Evolutionary conservation across 2,888 invertebrate genomes (phyloP).

Genomic region (Scaptomyza cyrtandrae): DNA sequence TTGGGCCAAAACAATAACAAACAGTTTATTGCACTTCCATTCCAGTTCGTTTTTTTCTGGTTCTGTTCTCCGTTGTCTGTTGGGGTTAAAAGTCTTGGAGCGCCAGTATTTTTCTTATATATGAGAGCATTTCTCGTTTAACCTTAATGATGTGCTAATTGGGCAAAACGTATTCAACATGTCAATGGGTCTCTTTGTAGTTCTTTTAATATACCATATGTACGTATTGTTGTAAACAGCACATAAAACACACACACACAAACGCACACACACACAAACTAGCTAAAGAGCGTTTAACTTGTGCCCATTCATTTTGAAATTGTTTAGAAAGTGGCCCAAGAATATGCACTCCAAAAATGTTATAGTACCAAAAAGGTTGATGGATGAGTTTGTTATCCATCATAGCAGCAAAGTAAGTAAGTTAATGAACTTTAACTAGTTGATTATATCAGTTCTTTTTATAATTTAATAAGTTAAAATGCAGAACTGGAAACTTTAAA

Average conservation of each 20-base stretch:
- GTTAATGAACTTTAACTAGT: background rate
- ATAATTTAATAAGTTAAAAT: too few species aligned
- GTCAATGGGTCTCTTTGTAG: slow-evolving; percentile 56
- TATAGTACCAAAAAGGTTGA: background rate
- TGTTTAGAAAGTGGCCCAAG: slow-evolving; percentile 44
- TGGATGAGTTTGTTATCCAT: background rate
- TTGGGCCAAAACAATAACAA: slow-evolving; percentile 67
- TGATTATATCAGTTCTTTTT: background rate
- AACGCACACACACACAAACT: slow-evolving; percentile 1
- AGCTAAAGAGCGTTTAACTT: slow-evolving; percentile 15
- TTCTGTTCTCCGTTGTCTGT: background rate
- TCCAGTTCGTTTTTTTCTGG: slow-evolving; percentile 12
- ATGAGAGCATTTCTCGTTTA: slow-evolving; percentile 53
- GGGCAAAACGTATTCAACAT: slow-evolving; percentile 64
- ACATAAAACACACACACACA: slow-evolving; percentile 51
- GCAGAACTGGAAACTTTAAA: slow-evolving; percentile 7
- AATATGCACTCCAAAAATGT: slow-evolving; percentile 9
- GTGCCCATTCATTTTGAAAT: slow-evolving; percentile 32
- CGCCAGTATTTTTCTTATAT: background rate
- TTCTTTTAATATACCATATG: slow-evolving; percentile 14
- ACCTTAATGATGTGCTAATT: slow-evolving; percentile 78
- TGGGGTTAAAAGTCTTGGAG: background rate
- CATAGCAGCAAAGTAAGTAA: background rate
- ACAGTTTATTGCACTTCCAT: slow-evolving; percentile 77
- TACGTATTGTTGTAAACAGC: slow-evolving; percentile 52